Evolutionary conservation across 2,113 vertebrate species (phyloP).

Genomic region (Ornithorhynchus anatinus): DNA sequence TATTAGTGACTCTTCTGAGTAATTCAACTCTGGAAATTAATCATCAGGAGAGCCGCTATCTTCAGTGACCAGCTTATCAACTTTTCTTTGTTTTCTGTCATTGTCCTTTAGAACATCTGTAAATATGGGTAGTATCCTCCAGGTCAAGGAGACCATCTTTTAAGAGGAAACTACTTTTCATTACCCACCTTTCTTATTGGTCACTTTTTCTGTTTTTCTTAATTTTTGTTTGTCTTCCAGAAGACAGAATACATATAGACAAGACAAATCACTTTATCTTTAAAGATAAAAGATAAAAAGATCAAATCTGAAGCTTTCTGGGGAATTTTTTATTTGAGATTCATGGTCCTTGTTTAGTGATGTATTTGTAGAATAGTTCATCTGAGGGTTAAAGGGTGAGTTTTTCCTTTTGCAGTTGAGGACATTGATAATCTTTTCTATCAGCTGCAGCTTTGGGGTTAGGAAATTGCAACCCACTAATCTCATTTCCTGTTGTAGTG

Average conservation of each 20-base stretch:
- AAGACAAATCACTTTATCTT: no score
- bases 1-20: no score
- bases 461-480: background rate
- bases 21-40: background rate
- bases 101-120: background rate
- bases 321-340: background rate
- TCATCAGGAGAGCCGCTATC: background rate
- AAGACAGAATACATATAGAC: no score
- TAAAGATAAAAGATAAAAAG: no score
- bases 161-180: background rate
- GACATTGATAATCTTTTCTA: background rate
- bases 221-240: no score
- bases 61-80: background rate
- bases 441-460: background rate
- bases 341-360: background rate
- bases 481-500: background rate
- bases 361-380: background rate
- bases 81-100: background rate
- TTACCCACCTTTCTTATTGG: background rate
- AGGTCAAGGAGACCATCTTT: background rate
- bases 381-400: no score
- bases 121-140: background rate
- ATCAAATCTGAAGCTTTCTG: no score
- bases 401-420: background rate
- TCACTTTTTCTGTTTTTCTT: no score